Evolutionary conservation across 92 coral and sea anemone species (phyloP), one percentile per base, ranked within the genome.

Genomic region (Heliopora coerulea): DNA sequence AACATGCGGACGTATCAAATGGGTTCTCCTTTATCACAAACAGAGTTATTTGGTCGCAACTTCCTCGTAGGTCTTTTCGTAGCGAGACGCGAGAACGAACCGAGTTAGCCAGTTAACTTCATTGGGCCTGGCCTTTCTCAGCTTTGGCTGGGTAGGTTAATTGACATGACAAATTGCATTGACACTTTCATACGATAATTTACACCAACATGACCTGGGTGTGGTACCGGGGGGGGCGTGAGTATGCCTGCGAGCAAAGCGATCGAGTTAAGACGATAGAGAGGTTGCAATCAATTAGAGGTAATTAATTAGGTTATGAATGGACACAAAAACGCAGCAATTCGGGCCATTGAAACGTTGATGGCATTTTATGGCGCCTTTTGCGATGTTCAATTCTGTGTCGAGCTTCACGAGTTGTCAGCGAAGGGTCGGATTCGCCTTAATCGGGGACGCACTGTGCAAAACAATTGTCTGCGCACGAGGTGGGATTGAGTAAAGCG

Each of bases 261-360:
- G 40, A 34, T 58, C 33, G 49, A 19, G 62, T 49, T 54, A 28
- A 33, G 77, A 17, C 28, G 52, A 37, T 4, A 37, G 11, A 44
- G 86, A 76, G 83, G 88, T 86, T 95, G 96, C 85, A 90, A 90
- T 95, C 96, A 95, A 95, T 95, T 95, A 95, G 73, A 81, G 89
- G 76, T 95, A 90, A 95, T 95, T 90, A 95, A 95, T 95, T 95
- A 49, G 77, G 46, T 52, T 20, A 49, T 70, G 77, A 70, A 63
- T 70, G 63, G 77, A 54, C 32, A 33, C 49, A 49, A 14, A 48
- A 11, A 28, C 49, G 62, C 21, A 23, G 77, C 30, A 70, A 70
- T 50, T 70, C n/a, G 49, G 20, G 60, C 44, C 49, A 48, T 27
- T 26, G 25, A 56, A 20, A 20, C 19, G 10, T 35, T 8, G 37